A percentile compares a stretch with the other conserved stretches of the same genome.
phyloP scores from a whole-genome alignment of 2,113 vertebrate genomes.

The Morone saxatilis region DNA sequence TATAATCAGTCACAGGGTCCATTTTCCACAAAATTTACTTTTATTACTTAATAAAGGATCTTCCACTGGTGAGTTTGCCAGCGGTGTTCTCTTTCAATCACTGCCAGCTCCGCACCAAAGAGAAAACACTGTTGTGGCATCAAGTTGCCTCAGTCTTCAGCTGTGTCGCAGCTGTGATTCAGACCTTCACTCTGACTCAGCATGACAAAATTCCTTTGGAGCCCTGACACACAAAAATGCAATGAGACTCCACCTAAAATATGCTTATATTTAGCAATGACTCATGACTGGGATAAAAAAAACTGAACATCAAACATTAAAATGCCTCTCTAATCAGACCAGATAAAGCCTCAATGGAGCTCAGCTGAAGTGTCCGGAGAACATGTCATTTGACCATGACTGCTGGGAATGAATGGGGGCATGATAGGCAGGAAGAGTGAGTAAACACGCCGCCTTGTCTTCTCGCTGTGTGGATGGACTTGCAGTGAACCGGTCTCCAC shows the following conservation, averaged over 20 bases:
- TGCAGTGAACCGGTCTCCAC: conserved; percentile 36
- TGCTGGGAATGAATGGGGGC: conserved; percentile 49
- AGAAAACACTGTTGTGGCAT: conserved; percentile 1
- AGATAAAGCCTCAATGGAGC: conserved; percentile 47
- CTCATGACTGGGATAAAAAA: conserved; percentile 34
- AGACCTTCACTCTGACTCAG: conserved; percentile 58
- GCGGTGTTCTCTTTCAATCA: conserved; percentile 1
- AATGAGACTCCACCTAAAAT: conserved; percentile 57
- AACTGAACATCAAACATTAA: conserved; percentile 39
- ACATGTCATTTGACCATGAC: conserved; percentile 33
- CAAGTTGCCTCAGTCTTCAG: neutral
- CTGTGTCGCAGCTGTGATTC: conserved; percentile 28
- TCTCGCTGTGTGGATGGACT: conserved; percentile 41
- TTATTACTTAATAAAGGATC: neutral
- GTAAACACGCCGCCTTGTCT: conserved; percentile 43
- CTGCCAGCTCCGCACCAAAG: neutral
- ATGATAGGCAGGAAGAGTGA: conserved; percentile 50
- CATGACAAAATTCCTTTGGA: conserved; percentile 48
- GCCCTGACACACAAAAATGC: conserved; percentile 41
- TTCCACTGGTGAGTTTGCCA: neutral
- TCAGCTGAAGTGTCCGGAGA: conserved; percentile 29
- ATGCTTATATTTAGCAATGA: conserved; percentile 69
- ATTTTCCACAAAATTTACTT: neutral
- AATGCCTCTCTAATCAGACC: conserved; percentile 65
- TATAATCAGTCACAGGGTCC: neutral